Evolutionary conservation across 2,797 vertebrate genomes (phyloP).

Genomic region (Anguilla marmorata): DNA sequence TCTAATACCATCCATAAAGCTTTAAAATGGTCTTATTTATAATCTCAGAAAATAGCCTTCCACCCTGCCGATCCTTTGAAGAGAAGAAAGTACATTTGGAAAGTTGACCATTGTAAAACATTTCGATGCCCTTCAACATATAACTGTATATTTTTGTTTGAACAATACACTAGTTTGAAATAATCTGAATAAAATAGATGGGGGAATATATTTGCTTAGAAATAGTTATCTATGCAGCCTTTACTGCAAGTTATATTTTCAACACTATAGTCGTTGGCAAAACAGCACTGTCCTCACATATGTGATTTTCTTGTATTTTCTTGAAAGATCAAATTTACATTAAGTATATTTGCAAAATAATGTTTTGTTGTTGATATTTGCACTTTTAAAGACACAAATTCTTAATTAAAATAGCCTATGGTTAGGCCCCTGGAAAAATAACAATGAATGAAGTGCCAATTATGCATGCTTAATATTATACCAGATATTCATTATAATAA

Average conservation of each 20-base stretch:
- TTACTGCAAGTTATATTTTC: background rate
- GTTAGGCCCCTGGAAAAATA: background rate
- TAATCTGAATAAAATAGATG: background rate
- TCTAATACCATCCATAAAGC: conserved; percentile 45
- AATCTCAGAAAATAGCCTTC: conserved; percentile 11
- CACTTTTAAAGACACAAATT: background rate
- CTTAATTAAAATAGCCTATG: background rate
- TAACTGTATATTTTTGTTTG: background rate
- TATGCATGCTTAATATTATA: background rate
- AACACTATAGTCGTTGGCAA: background rate
- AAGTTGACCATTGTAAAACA: background rate
- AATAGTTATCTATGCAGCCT: background rate
- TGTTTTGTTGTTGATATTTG: background rate
- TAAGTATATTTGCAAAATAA: too few relatives aligned
- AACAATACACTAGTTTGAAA: background rate
- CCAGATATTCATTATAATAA: too few relatives aligned
- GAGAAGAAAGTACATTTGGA: background rate
- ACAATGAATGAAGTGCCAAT: background rate
- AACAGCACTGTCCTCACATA: background rate
- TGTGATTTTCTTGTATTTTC: too few relatives aligned
- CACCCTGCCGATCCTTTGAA: background rate
- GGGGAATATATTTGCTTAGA: background rate
- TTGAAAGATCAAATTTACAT: too few relatives aligned
- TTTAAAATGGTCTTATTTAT: conserved; percentile 38
- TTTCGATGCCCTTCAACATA: background rate